Conservation (phyloP, 2,797 vertebrate genomes). For the Periophthalmus magnuspinnatus region DNA sequence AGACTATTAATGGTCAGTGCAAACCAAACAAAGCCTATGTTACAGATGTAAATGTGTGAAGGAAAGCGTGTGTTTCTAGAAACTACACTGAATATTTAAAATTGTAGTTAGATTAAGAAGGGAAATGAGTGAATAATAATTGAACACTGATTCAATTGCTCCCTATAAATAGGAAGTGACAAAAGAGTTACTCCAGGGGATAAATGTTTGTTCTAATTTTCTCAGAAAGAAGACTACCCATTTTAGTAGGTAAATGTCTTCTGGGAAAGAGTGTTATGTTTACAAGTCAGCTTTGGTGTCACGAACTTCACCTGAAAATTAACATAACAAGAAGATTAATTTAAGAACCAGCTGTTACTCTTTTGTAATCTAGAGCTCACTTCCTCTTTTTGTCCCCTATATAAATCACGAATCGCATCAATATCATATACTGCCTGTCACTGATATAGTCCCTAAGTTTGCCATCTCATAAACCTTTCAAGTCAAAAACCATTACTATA, state of each 20-base stretch:
- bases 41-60: background rate
- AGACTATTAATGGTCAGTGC: conserved; percentile 14
- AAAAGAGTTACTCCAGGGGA: background rate
- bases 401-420: conserved; percentile 36
- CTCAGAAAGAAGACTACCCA: background rate
- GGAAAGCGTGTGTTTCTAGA: background rate
- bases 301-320: background rate
- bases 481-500: conserved; percentile 6
- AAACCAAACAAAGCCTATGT: conserved; percentile 19
- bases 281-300: conserved; percentile 4
- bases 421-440: conserved; percentile 22
- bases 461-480: background rate
- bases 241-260: background rate
- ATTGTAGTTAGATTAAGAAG: background rate
- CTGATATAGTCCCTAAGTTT: conserved; percentile 13
- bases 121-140: background rate
- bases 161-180: background rate
- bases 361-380: conserved; percentile 10
- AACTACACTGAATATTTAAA: background rate
- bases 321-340: background rate
- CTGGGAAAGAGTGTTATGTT: background rate
- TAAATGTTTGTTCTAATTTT: background rate
- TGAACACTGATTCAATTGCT: background rate
- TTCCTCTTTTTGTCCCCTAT: conserved; percentile 48
- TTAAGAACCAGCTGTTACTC: conserved; percentile 28